Evolutionary conservation across 2,113 vertebrate genomes (phyloP), one percentile per base, ranked within the genome.

Genomic region (Otocyon megalotis): DNA sequence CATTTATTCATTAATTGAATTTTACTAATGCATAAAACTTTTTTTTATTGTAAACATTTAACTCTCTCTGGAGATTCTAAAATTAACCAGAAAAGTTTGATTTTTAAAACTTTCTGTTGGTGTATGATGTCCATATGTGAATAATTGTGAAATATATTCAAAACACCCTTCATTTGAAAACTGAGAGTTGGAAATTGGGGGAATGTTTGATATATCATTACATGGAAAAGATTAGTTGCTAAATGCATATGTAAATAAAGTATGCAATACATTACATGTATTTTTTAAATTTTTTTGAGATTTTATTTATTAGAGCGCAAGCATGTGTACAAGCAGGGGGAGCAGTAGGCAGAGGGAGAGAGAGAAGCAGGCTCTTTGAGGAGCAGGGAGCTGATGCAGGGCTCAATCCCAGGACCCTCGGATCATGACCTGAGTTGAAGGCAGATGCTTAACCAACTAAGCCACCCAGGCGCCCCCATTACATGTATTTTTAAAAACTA

Each of bases 1-100:
- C 20, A 81, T 90, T 92, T 87, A 69, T 32, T 54, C 24, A 72
- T 96, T 92, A 84, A 30, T 37, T 85, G 43, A 90, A 85, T 74
- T 67, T 53, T 81, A 43, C 8, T 50, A 50, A 32, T 24, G 63
- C 4, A 50, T 62, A 77, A n/a, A 86, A 48, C 17, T 71, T 72
- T 5, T 5, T n/a, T 96, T 91, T 88, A 43, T n/a, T 90, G 3
- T 63, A 94, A 94, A 67, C 53, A 85, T 67, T 83, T 8, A 15
- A 10, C 10, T 93, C 63, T 79, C 71, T 48, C 26, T 88, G 35
- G 28, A 48, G 79, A 3, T 79, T 91, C 56, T 93, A 63, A 90
- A 95, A 93, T 94, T 77, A 93, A 74, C 88, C 84, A 28, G 32
- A 58, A 88, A 24, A 24, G 7, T 93, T 85, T 60, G 9, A 56